Percentiles rank a stretch among this genome's conserved stretches.
phyloP scores from a whole-genome alignment of 2,113 vertebrate genomes.

The Myiagra hebetior region DNA sequence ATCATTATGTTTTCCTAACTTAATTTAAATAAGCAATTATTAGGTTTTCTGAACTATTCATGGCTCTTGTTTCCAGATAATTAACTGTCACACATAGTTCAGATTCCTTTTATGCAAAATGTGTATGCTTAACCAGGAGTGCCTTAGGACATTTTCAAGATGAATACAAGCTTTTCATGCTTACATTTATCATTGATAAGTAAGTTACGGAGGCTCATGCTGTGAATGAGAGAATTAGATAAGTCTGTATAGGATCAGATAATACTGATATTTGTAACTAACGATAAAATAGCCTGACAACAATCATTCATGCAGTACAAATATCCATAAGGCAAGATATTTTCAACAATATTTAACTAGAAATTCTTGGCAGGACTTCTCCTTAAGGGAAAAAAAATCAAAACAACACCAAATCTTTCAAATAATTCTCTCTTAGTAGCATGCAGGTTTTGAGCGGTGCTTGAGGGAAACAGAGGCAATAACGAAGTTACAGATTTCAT shows the following conservation, averaged over 20 bases:
- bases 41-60: not conserved
- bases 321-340: not conserved
- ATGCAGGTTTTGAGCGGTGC: not conserved
- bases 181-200: not conserved
- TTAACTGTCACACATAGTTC: not conserved
- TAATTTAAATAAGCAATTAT: conserved; percentile 6
- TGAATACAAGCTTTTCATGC: not conserved
- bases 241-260: not conserved
- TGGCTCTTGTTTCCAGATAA: conserved; percentile 10
- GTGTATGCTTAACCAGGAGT: not conserved
- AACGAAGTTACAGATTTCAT: not conserved
- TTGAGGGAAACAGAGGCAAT: not conserved
- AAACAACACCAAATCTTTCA: not conserved
- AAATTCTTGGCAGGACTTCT: not conserved
- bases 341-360: not conserved
- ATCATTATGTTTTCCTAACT: not conserved
- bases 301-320: not conserved
- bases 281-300: not conserved
- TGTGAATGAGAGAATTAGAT: not conserved
- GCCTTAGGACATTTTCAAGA: not conserved
- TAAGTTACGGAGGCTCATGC: not conserved
- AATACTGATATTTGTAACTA: not conserved
- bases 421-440: not conserved
- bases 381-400: not conserved
- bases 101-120: not conserved